Evolutionary conservation across 2,113 vertebrate species (phyloP), one percentile per base, ranked within the genome.

Genomic region (Seriola dumerili): DNA sequence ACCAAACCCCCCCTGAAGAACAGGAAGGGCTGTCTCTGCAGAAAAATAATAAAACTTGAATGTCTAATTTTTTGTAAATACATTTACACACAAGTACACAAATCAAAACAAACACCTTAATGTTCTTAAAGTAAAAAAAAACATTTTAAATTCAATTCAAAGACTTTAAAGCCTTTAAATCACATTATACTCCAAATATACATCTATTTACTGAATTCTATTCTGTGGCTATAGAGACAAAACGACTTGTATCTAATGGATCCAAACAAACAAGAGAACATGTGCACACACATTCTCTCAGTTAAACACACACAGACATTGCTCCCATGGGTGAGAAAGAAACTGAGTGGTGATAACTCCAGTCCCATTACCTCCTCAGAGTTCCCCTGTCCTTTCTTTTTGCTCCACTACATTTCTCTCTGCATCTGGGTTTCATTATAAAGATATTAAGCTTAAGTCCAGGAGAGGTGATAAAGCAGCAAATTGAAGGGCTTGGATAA

Each of bases 381-480:
- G 81, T 46, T 80, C 69, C 44, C 64, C 61, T 63, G 59, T 71
- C 0, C 59, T 76, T 59, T 55, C 57, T 52, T 12, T 68, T 58
- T 65, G 42, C 76, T 59, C 25, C 67, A 32, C 85, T 40, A 40
- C 58, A 46, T 75, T 36, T 72, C 84, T 59, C 75, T 12, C 58
- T 58, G 21, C 89, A 91, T 92, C 91, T 83, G 92, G 66, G 7
- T 87, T 85, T 82, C 78, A 87, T 92, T 93, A 80, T 74, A 62
- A 76, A 83, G 70, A 80, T 67, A 87, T 91, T 87, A 88, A 74
- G 73, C 73, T 69, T 73, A 78, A 91, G 84, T 88, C 81, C 88
- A 87, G 83, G 80, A 89, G 85, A 72, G 79, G 89, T 92, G 87
- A 83, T 90, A 91, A 87, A 93, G 88, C 81, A 86, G 84, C 81